These are phyloP conservation scores for Ictidomys tridecemlineatus DNA, from an alignment of 2,113 vertebrate genomes.

Conservation along the genomic window DNA sequence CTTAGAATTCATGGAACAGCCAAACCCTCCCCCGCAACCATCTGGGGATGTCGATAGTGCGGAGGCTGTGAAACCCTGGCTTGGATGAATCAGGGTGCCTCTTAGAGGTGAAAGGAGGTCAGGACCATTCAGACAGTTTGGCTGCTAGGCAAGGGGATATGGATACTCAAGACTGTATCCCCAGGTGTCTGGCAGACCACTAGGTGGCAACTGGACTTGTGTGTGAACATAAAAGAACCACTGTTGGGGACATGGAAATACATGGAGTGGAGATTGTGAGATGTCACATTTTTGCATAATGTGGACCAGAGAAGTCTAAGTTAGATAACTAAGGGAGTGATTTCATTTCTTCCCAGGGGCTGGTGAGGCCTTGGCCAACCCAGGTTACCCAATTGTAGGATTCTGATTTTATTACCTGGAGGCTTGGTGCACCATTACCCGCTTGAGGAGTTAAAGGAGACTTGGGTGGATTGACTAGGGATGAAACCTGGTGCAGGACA, in stretches of 20 bases:
- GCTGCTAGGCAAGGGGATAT: neutral
- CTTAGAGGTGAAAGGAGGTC: neutral
- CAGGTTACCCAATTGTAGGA: neutral
- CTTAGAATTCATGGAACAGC: neutral
- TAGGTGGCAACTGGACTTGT: constrained; percentile 53
- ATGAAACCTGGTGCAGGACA: neutral
- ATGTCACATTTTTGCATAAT: neutral
- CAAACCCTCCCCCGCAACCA: neutral
- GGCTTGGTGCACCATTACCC: neutral
- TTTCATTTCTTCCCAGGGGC: constrained; percentile 37
- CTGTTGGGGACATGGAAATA: neutral
- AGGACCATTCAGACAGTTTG: neutral
- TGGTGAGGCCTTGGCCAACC: neutral
- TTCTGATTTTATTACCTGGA: neutral
- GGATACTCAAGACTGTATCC: neutral
- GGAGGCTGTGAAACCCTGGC: neutral
- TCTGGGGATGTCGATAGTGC: neutral
- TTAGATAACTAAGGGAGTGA: neutral
- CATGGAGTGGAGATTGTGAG: neutral
- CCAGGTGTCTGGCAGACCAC: neutral
- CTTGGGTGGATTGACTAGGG: neutral
- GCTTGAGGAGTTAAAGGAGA: neutral
- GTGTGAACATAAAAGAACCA: neutral
- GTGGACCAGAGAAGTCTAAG: neutral
- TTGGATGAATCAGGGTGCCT: neutral